Percentiles rank a stretch among this genome's conserved stretches.
These are phyloP conservation scores for Mixornis gularis DNA, from an alignment of 2,113 vertebrate species.

Conservation along the genomic window DNA sequence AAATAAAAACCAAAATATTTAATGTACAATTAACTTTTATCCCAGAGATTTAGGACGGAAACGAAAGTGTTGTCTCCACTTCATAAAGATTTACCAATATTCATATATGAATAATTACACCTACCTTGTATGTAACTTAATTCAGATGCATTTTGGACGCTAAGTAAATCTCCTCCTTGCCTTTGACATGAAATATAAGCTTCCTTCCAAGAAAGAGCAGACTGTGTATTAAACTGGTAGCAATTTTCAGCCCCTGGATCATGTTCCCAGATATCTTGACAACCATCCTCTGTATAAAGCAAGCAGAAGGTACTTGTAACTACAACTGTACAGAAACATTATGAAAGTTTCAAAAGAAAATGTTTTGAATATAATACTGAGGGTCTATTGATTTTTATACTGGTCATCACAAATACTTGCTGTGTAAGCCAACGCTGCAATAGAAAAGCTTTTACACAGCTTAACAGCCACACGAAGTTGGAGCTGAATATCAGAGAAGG, in stretches of 20 bases:
- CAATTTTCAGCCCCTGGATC: constrained; percentile 73
- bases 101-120: background rate
- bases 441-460: background rate
- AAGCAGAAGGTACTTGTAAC: constrained; percentile 19
- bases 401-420: background rate
- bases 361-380: background rate
- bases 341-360: background rate
- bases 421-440: background rate
- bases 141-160: constrained; percentile 71
- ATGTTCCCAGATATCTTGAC: constrained; percentile 75
- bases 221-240: constrained; percentile 85
- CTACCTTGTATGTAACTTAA: constrained; percentile 73
- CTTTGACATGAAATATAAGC: constrained; percentile 87
- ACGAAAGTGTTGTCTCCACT: background rate
- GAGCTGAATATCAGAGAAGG: background rate
- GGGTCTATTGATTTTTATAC: background rate
- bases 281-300: constrained; percentile 80
- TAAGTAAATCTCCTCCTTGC: constrained; percentile 88
- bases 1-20: background rate
- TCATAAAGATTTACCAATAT: background rate
- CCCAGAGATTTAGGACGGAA: background rate
- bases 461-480: background rate
- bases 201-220: constrained; percentile 86
- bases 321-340: background rate
- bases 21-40: background rate